A percentile compares a stretch with the other conserved stretches of the same genome.
These are phyloP conservation scores for Lycocerus yunnanus DNA, from an alignment of 2,888 invertebrate genomes.

Conservation along the genomic window DNA sequence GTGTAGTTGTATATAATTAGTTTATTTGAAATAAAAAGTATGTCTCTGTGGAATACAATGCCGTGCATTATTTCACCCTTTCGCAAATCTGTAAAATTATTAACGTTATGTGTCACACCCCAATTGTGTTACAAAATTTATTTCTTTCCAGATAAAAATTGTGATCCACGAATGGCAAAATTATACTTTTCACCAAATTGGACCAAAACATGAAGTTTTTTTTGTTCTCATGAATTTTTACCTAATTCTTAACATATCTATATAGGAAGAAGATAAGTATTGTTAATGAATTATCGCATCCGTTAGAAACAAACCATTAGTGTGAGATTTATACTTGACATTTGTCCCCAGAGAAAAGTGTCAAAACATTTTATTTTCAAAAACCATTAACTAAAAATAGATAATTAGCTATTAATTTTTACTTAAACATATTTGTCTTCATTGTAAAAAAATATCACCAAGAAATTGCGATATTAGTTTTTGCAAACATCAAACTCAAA, in stretches of 20 bases:
- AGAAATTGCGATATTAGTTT: neutral
- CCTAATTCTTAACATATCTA: slow-evolving; percentile 30
- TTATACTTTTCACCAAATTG: neutral
- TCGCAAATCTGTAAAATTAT: slow-evolving; percentile 36
- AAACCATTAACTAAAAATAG: slow-evolving; percentile 31
- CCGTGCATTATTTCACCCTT: slow-evolving; percentile 33
- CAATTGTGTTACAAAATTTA: slow-evolving; percentile 22
- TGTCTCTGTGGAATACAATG: slow-evolving; percentile 32
- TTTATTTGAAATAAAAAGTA: slow-evolving; percentile 28
- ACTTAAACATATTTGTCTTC: neutral
- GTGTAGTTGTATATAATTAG: slow-evolving; percentile 29
- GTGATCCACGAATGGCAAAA: neutral
- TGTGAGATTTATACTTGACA: slow-evolving; percentile 41
- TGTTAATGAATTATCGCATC: slow-evolving; percentile 41
- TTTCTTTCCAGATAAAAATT: slow-evolving; percentile 18
- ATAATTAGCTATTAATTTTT: slow-evolving; percentile 3
- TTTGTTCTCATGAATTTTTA: slow-evolving; percentile 27
- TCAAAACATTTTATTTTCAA: slow-evolving; percentile 37
- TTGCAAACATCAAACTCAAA: neutral
- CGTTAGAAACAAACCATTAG: slow-evolving; percentile 37
- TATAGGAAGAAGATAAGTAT: slow-evolving; percentile 38
- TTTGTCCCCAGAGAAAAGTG: slow-evolving; percentile 41
- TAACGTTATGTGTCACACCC: slow-evolving; percentile 18
- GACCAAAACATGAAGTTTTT: neutral
- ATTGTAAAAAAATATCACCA: neutral